phyloP scores from a whole-genome alignment of 2,797 vertebrate genomes.

The Pipistrellus kuhlii region DNA sequence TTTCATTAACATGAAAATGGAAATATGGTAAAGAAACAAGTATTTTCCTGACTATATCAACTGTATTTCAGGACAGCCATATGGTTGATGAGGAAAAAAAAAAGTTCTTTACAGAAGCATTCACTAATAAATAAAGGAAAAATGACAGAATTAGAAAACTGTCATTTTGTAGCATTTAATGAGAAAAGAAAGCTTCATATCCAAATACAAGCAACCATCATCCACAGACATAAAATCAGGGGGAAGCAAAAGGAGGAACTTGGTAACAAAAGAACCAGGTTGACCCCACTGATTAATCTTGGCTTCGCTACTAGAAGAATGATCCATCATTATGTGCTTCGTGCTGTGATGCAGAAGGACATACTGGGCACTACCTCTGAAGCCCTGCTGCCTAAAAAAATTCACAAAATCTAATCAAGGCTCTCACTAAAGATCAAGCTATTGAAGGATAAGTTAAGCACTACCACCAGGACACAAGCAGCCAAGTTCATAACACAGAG shows the following conservation, averaged over 20 bases:
- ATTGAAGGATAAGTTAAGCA: conserved; percentile 34
- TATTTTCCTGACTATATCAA: not conserved
- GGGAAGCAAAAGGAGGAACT: not conserved
- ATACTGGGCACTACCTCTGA: not conserved
- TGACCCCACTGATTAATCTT: not conserved
- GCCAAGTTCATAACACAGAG: not conserved
- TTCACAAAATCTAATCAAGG: conserved; percentile 9
- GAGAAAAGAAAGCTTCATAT: not conserved
- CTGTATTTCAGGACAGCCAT: not conserved
- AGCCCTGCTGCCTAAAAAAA: not conserved
- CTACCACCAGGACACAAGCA: not conserved
- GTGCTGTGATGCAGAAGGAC: not conserved
- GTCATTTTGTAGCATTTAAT: not conserved
- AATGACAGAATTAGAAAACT: conserved; percentile 42
- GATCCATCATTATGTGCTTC: not conserved
- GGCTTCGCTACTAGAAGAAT: not conserved
- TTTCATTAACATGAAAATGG: conserved; percentile 22
- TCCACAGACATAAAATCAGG: not conserved
- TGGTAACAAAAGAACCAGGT: not conserved
- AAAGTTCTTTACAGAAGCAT: conserved; percentile 3
- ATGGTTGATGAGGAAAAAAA: not conserved
- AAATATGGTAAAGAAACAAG: conserved; percentile 32
- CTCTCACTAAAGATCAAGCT: not conserved
- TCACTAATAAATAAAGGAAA: conserved; percentile 10
- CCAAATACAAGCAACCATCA: not conserved